Base-by-base conservation (phyloP, 2,113 vertebrate genomes). In the Eonycteris spelaea region DNA sequence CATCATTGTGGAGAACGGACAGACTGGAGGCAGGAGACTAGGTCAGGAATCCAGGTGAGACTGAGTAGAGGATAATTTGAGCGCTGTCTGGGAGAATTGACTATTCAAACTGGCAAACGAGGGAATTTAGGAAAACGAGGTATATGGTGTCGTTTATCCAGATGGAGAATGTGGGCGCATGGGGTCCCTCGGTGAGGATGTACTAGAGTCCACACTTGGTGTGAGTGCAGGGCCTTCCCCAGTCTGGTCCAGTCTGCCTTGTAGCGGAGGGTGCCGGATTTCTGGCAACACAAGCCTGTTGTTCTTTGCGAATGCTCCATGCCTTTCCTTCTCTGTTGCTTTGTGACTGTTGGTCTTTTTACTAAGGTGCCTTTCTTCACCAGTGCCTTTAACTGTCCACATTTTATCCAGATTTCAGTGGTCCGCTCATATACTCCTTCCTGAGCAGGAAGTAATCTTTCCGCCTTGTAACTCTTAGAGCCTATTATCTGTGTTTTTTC, bases 121-220 rank as follows among this genome's bases (percentile, higher is more conserved):
- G 48, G 24, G 21, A 0, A 0, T 26, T 26, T 8, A 26, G 40
- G 70, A 83, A 79, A 70, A 91, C 8, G 57, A 45, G 55, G 3
- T 16, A 7, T 12, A 0, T 22, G 9, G 21, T 71, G 9, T 8
- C 6, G 2, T 88, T 75, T 40, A 16, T 40, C 30, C 26, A 59
- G 45, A 11, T 5, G 13, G 38, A 26, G 86, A 55, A 43, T n/a
- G 35, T 8, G 28, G 21, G 51, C 22, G 4, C 33, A 1, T 8
- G 53, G 6, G 35, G 40, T 2, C 68, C 6, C 0, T 0, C 5
- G 48, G 30, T 38, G 15, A 55, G 51, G 21, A 30, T 8, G 19
- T 0, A 0, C 1, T 71, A 18, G 11, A 26, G 12, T 45, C 45
- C 63, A 53, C 0, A n/a, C 24, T 6, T 7, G 21, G 24, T 26